These are phyloP conservation scores for Thymelicus lineola DNA, from an alignment of 2,888 invertebrate genomes.

Conservation along the genomic window DNA sequence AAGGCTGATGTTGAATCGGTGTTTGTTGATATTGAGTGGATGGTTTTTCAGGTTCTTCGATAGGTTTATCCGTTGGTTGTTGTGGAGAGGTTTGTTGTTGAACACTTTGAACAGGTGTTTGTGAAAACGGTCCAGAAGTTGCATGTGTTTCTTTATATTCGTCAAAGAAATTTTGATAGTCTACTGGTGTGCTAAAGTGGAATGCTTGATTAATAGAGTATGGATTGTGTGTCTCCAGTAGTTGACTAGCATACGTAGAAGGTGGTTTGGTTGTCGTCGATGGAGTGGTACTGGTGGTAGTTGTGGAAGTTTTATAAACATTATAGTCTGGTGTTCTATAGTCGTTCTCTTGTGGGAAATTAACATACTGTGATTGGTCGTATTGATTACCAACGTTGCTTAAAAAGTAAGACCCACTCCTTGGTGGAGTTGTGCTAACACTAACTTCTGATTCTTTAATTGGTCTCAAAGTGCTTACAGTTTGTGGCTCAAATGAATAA, in stretches of 20 bases:
- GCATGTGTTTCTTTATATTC: slow-evolving; percentile 67
- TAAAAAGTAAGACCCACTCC: slow-evolving; percentile 65
- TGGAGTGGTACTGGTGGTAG: slow-evolving; percentile 57
- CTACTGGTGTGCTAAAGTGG: slow-evolving; percentile 78
- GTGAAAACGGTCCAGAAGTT: slow-evolving; percentile 53
- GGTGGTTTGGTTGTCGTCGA: slow-evolving; percentile 65
- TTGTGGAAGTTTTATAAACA: slow-evolving; percentile 61
- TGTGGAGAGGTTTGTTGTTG: slow-evolving; percentile 47
- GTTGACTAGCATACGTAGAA: slow-evolving; percentile 70
- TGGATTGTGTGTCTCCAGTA: slow-evolving; percentile 79
- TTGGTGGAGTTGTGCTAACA: slow-evolving; percentile 51
- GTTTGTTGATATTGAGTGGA: slow-evolving; percentile 16
- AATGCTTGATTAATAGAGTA: slow-evolving; percentile 81
- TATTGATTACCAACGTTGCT: slow-evolving; percentile 61
- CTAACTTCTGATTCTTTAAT: slow-evolving; percentile 53
- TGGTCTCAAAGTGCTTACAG: slow-evolving; percentile 65
- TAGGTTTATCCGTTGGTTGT: slow-evolving; percentile 51
- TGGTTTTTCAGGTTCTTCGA: slow-evolving; percentile 50
- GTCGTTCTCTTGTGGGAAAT: slow-evolving; percentile 53
- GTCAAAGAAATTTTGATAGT: slow-evolving; percentile 73
- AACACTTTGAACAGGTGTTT: slow-evolving; percentile 48
- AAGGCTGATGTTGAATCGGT: slow-evolving; percentile 54
- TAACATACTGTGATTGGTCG: slow-evolving; percentile 57
- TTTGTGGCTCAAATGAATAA: slow-evolving; percentile 77
- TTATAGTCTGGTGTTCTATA: slow-evolving; percentile 45